Evolutionary conservation across 1,140 invertebrate species (phyloP), one percentile per base, ranked within the genome.

Genomic region (Chionoecetes opilio): DNA sequence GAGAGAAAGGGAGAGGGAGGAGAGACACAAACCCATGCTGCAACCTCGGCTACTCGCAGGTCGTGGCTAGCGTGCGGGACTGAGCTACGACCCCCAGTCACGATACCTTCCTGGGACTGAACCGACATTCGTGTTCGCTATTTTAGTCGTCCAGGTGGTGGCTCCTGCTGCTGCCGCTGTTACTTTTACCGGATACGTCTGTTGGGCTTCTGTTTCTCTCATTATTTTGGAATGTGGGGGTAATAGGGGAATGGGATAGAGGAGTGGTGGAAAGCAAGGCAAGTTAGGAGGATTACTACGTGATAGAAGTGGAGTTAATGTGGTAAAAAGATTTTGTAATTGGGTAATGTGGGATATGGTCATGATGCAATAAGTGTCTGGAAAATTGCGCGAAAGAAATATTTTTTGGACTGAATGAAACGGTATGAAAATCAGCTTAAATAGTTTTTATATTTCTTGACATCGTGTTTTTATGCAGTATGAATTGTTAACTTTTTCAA

Each of bases 31-130:
- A 0, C 38, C 87, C 87, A 9, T 29, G 17, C 35, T 88, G 87
- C 87, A 38, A 88, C 37, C 32, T 29, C 87, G 32, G 37, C 35
- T 88, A 38, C 87, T 41, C 41, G 34, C 38, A 9, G 29, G 38
- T 41, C 88, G 41, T 34, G 53, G 38, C 21, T 46, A 53, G 41
- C 41, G 38, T 53, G 41, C 88, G 38, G 38, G 26, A n/a, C 5
- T 90, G 88, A 90, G 41, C 88, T 63, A 53, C 41, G 88, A 32
- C 21, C 38, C 0, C 21, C 0, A 29, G 38, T 90, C 88, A 90
- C 88, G 88, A 90, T 34, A 90, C n/a, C 38, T 90, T 53, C 88
- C 41, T 90, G 87, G 32, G 84, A 35, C 84, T 86, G 29, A 38
- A 35, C 84, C 84, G 32, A 53, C 41, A 34, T 90, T 90, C 41